Evolutionary conservation across 1,140 invertebrate genomes (phyloP).

Genomic region (Anastatus disparis): DNA sequence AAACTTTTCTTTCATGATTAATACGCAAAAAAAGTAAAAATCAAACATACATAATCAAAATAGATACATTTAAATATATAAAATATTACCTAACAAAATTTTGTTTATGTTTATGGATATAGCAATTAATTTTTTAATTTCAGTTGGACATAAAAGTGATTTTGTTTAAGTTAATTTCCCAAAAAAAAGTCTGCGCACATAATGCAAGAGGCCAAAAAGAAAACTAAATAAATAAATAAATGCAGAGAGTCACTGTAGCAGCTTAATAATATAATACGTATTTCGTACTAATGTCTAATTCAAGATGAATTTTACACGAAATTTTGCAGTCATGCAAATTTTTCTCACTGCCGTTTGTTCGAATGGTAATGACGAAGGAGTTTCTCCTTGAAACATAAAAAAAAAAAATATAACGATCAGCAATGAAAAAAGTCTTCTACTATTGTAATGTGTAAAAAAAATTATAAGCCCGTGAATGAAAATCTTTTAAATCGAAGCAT

Average conservation of each 20-base stretch:
- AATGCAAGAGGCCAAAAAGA: slow-evolving; percentile 1
- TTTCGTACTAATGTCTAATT: slow-evolving; percentile 11
- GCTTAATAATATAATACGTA: slow-evolving; percentile 16
- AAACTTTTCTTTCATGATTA: no score
- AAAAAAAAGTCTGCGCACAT: background rate
- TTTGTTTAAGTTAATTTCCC: no score
- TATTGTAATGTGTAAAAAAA: slow-evolving; percentile 16
- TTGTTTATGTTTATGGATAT: no score
- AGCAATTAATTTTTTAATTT: no score
- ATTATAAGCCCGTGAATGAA: background rate
- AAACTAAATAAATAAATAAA: background rate
- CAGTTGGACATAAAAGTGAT: no score
- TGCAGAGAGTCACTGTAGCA: slow-evolving; percentile 1
- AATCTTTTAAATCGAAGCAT: slow-evolving; percentile 11
- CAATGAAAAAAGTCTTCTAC: slow-evolving; percentile 21
- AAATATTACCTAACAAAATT: no score
- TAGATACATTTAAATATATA: no score
- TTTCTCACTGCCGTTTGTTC: background rate
- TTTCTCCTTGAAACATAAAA: no score
- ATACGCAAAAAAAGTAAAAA: slow-evolving; percentile 1
- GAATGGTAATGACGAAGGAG: no score
- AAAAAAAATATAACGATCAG: no score
- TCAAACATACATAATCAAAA: background rate
- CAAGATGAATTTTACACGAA: background rate
- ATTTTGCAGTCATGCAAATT: background rate